A percentile compares a stretch with the other conserved stretches of the same genome.
phyloP scores from a whole-genome alignment of 2,888 invertebrate genomes.

The Hymenopus coronatus region DNA sequence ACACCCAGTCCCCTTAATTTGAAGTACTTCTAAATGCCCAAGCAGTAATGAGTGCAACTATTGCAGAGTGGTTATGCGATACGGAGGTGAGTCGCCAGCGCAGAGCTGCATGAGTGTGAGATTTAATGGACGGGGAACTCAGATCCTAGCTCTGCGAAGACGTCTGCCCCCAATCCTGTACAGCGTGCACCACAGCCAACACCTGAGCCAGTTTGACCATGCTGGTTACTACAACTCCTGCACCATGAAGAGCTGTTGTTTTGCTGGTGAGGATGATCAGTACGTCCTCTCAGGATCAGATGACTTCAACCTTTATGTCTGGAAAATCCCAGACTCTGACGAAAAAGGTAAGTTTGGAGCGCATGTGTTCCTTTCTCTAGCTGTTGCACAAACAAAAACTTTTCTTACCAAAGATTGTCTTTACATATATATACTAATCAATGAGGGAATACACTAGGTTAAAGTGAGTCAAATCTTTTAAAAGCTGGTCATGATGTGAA shows the following conservation, averaged over 20 bases:
- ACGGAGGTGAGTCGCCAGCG: slow-evolving; percentile 56
- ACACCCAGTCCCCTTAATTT: no score
- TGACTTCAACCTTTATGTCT: slow-evolving; percentile 92
- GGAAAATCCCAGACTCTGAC: slow-evolving; percentile 76
- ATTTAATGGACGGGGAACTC: slow-evolving; percentile 77
- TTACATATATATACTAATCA: no score
- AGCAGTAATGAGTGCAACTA: neutral
- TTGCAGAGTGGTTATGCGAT: slow-evolving; percentile 66
- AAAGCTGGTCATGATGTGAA: no score
- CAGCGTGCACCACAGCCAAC: slow-evolving; percentile 62
- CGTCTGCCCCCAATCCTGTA: slow-evolving; percentile 86
- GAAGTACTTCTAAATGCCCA: no score
- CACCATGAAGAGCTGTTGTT: slow-evolving; percentile 95
- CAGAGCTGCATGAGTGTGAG: slow-evolving; percentile 89
- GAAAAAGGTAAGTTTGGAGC: slow-evolving; percentile 44
- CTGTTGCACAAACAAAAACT: no score
- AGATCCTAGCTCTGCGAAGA: slow-evolving; percentile 76
- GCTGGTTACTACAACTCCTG: slow-evolving; percentile 90
- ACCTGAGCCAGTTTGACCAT: slow-evolving; percentile 85
- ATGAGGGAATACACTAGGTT: no score
- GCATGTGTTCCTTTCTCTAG: no score
- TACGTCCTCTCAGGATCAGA: slow-evolving; percentile 92
- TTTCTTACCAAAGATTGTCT: no score
- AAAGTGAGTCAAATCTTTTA: no score
- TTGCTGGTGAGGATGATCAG: slow-evolving; percentile 86